Evolutionary conservation across 2,797 vertebrate species (phyloP).

Genomic region (Alauda arvensis): DNA sequence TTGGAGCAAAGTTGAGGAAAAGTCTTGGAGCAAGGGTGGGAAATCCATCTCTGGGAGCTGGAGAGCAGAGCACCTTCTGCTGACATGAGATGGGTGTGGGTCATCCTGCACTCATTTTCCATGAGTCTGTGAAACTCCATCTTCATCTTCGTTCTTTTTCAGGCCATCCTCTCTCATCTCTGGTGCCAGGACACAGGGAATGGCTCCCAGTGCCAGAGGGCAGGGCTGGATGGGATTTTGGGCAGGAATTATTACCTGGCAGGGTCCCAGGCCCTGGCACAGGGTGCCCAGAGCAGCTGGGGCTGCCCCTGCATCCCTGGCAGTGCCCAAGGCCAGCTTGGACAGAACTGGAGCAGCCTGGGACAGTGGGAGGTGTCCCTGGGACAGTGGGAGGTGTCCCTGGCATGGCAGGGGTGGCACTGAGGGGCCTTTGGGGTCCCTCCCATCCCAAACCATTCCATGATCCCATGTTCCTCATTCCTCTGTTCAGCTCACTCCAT

Average conservation of each 20-base stretch:
- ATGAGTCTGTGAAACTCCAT: neutral
- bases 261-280: neutral
- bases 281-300: neutral
- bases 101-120: neutral
- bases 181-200: neutral
- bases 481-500: neutral
- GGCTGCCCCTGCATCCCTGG: neutral
- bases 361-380: neutral
- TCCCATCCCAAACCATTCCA: neutral
- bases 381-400: neutral
- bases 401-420: neutral
- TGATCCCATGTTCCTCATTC: neutral
- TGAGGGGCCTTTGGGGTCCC: accelerated
- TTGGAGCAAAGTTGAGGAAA: neutral
- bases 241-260: neutral
- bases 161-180: neutral
- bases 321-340: neutral
- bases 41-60: neutral
- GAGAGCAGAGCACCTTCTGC: neutral
- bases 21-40: neutral
- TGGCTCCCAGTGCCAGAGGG: neutral
- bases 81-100: neutral
- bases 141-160: neutral
- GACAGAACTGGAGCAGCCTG: neutral
- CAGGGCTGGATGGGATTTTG: accelerated